Evolutionary conservation across 2,888 invertebrate genomes (phyloP), one percentile per base, ranked within the genome.

Genomic region (Ophioninae sp.): DNA sequence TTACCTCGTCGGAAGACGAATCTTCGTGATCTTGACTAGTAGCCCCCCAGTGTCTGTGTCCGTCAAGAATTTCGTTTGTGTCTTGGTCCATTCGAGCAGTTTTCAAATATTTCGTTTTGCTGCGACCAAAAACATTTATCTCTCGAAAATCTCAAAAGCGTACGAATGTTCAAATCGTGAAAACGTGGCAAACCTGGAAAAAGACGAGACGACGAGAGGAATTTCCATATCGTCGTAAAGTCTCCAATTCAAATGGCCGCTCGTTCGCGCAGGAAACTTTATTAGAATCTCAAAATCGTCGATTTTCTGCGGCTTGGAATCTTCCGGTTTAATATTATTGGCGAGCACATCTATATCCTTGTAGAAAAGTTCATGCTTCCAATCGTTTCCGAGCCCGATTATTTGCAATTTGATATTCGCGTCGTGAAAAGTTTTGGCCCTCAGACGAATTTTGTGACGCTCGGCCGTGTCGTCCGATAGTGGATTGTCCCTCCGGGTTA

Each of bases 261-360:
- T 84, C 6, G 83, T 82, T 83, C 84, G 88, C 0, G 87, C 85
- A 9, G 87, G 79, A 0, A 87, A 81, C 78, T 85, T 87, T 20
- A 90, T 74, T 73, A 88, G 87, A 3, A 84, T 73, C 20, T 88
- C 75, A 10, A 89, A 23, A 41, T 90, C 87, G 0, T 83, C 61
- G 9, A 88, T n/a, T 30, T 73, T 76, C 20, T 44, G 85, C 30
- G 69, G 81, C 56, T 74, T 80, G 0, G 87, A 85, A 79, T 88
- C 87, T 1, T 86, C 85, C 1, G 23, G 20, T 0, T 84, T 71
- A 3, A 85, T 65, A n/a, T 87, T 81, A 8, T 83, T 75, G 0
- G 88, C 87, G 9, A 86, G 58, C 17, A 90, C 83, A 56, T 89
- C 89, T 0, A 90, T 39, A 64, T 90, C 89, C 74, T 85, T 87